These are phyloP conservation scores for Oenanthe oenanthe DNA, from an alignment of 2,113 vertebrate species.

Conservation along the genomic window DNA sequence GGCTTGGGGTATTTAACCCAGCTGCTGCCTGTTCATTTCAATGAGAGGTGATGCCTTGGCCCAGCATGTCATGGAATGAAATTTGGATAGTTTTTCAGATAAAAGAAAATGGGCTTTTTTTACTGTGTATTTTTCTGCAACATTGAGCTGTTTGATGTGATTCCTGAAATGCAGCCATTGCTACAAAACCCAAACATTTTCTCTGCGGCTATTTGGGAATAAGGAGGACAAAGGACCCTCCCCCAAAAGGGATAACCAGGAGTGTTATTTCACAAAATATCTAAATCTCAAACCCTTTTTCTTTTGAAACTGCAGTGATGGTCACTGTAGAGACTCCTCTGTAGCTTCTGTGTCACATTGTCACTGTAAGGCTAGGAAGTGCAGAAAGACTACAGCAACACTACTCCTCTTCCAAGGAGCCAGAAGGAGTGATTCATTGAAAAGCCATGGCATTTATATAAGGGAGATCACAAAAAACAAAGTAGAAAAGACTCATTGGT, in stretches of 20 bases:
- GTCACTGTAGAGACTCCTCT: neutral
- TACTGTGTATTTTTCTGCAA: neutral
- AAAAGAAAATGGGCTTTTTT: neutral
- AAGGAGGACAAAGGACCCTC: neutral
- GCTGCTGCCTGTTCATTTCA: neutral
- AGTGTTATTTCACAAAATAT: neutral
- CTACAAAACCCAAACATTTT: neutral
- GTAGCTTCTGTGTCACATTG: neutral
- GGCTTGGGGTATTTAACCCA: accelerated
- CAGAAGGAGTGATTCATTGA: too few species aligned
- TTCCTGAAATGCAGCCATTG: accelerated
- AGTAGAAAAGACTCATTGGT: too few species aligned
- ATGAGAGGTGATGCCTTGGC: neutral
- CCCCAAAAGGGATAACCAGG: neutral
- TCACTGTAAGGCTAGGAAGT: too few species aligned
- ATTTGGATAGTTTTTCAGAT: neutral
- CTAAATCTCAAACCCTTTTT: neutral
- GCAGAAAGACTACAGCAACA: too few species aligned
- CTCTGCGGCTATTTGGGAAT: accelerated
- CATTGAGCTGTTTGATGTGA: neutral
- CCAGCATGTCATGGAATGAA: accelerated
- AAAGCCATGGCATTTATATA: too few species aligned
- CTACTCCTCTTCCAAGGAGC: too few species aligned
- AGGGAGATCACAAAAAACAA: too few species aligned
- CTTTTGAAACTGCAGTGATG: accelerated